A percentile compares a stretch with the other conserved stretches of the same genome.
These are phyloP conservation scores for Dicycla oo DNA, from an alignment of 2,888 invertebrate genomes.

Conservation along the genomic window DNA sequence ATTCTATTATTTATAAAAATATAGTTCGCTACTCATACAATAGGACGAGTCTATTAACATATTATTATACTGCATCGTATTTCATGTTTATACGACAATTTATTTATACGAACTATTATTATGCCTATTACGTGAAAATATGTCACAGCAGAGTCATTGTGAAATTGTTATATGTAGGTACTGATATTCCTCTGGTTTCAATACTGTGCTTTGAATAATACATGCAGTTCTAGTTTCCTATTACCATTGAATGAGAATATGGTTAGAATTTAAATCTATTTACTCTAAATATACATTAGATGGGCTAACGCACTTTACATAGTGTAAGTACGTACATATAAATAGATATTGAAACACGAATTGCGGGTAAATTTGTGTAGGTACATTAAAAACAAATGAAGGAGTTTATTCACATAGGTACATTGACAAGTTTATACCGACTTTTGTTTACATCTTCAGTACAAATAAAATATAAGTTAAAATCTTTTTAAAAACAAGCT, in stretches of 20 bases:
- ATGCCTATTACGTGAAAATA: constrained; percentile 60
- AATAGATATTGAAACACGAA: neutral
- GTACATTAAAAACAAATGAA: neutral
- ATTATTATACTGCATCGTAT: constrained; percentile 15
- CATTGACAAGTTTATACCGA: constrained; percentile 21
- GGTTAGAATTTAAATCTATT: constrained; percentile 57
- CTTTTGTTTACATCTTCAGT: neutral
- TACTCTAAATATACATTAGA: constrained; percentile 39
- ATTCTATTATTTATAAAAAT: constrained; percentile 29
- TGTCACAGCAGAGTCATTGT: constrained; percentile 44
- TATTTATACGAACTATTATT: constrained; percentile 46
- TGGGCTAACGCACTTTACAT: constrained; percentile 13
- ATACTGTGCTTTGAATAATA: constrained; percentile 62
- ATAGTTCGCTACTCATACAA: constrained; percentile 21
- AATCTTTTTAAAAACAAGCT: no score
- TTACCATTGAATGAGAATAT: constrained; percentile 64
- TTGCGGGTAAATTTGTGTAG: neutral
- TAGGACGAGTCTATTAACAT: constrained; percentile 29
- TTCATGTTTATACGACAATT: constrained; percentile 34
- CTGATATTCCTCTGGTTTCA: constrained; percentile 55
- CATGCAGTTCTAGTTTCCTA: constrained; percentile 55
- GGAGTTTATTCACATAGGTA: neutral
- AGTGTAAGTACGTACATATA: neutral
- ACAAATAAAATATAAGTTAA: no score
- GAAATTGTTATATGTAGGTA: constrained; percentile 42